These are phyloP conservation scores for Pemphredon lugubris DNA, from an alignment of 2,888 invertebrate genomes.

Conservation along the genomic window DNA sequence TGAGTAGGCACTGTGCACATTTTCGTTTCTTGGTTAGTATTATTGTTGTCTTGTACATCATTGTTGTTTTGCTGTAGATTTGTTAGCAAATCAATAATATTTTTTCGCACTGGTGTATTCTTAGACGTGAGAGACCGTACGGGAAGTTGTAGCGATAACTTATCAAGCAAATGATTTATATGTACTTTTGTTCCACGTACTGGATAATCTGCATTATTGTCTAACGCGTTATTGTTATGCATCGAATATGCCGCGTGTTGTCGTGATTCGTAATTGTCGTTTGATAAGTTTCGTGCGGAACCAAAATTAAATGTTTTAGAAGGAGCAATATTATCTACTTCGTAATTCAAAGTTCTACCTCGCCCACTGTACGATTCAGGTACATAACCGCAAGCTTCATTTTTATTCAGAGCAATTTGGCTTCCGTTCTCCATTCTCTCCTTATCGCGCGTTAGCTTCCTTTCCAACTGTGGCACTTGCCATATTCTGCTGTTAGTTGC, in stretches of 20 bases:
- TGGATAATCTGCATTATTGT: constrained; percentile 53
- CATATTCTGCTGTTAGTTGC: constrained; percentile 7
- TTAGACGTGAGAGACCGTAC: constrained; percentile 61
- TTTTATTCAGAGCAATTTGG: constrained; percentile 25
- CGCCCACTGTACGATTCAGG: constrained; percentile 35
- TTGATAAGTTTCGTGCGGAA: constrained; percentile 37
- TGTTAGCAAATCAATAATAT: constrained; percentile 70
- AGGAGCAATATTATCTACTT: constrained; percentile 59
- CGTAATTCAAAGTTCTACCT: constrained; percentile 45
- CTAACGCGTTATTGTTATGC: constrained; percentile 17
- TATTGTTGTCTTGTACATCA: constrained; percentile 59
- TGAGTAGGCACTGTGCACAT: constrained; percentile 60
- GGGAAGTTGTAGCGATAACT: constrained; percentile 70
- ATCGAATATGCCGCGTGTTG: constrained; percentile 26
- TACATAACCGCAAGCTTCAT: constrained; percentile 20
- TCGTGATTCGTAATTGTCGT: constrained; percentile 45
- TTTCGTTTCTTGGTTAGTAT: constrained; percentile 59
- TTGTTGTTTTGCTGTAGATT: constrained; percentile 64
- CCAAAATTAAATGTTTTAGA: constrained; percentile 59
- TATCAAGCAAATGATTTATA: constrained; percentile 75
- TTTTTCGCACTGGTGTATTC: constrained; percentile 41
- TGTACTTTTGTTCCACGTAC: constrained; percentile 73
- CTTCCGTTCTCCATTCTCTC: constrained; percentile 20
- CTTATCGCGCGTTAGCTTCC: constrained; percentile 23
- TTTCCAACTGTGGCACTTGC: constrained; percentile 26